Conservation (phyloP, 2,888 invertebrate genomes). For the Nomada lathburiana region DNA sequence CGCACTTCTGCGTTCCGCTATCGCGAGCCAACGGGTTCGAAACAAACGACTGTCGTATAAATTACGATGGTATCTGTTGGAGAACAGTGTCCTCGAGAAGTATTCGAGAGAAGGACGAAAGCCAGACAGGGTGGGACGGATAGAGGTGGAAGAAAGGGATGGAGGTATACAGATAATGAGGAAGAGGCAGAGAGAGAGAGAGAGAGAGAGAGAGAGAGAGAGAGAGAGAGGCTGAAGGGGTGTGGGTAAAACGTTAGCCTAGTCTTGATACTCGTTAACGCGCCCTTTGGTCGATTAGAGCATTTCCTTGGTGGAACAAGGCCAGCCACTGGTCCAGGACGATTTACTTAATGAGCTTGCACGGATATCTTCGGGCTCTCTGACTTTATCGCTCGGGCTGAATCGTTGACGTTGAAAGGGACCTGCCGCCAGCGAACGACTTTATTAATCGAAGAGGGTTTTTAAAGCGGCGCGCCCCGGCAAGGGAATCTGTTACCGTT, state of each 20-base stretch:
- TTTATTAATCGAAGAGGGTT: constrained; percentile 45
- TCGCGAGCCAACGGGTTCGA: constrained; percentile 65
- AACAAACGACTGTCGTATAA: constrained; percentile 74
- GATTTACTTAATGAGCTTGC: constrained; percentile 65
- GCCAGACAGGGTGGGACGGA: not conserved
- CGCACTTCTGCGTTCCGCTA: constrained; percentile 52
- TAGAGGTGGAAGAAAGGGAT: not conserved
- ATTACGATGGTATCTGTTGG: constrained; percentile 72
- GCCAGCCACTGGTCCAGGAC: constrained; percentile 35
- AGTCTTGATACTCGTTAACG: constrained; percentile 66
- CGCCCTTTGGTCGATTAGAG: constrained; percentile 51
- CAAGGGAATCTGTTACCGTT: not conserved
- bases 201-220: too few species aligned
- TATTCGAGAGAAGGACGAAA: constrained; percentile 13
- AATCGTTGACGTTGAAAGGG: constrained; percentile 40
- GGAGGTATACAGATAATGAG: not conserved
- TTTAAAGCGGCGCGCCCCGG: constrained; percentile 5
- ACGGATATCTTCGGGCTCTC: constrained; percentile 40
- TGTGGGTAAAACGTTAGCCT: constrained; percentile 33
- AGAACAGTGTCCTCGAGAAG: constrained; percentile 39
- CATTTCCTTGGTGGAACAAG: constrained; percentile 26
- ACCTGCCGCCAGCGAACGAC: constrained; percentile 22
- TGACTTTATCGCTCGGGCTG: constrained; percentile 52
- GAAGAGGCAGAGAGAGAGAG: too few species aligned
- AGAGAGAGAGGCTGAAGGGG: not conserved